Base-by-base conservation (phyloP, 2,888 invertebrate species). In the Chouioia cunea region DNA sequence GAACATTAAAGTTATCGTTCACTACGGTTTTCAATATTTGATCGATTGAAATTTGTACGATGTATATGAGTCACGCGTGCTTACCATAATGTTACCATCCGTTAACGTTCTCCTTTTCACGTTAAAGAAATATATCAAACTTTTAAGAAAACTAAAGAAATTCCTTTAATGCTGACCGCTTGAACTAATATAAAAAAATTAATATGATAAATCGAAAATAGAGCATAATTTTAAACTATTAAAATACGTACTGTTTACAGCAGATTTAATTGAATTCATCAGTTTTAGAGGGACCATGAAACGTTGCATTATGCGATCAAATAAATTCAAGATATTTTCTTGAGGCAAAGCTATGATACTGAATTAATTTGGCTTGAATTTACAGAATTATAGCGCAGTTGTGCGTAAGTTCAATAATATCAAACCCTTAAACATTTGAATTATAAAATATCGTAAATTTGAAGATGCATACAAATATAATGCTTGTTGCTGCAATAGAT, bases 241-340 rank as follows among this genome's bases (percentile, higher is more conserved):
- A 12, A 3, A 54, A 54, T n/a, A 36, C 16, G 16, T 22, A 16
- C n/a, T 56, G 15, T 58, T 18, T 20, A 58, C 8, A 58, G 46
- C 53, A 57, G 22, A 18, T 63, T 58, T 43, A 54, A 66, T 70
- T 59, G 14, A 50, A 67, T 56, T 64, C 16, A 64, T 64, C 57
- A 67, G 63, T 64, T 67, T 63, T 64, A 64, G 48, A 67, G 67
- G 68, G 68, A 69, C 72, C 72, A 72, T 36, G 60, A 68, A 65
- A 64, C 60, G 54, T 56, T 68, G 54, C 60, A 65, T 27, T 36
- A 36, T 36, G 36, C 36, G 62, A 18, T 52, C n/a, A 43, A 60
- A 57, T 50, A 52, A 60, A 63, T 3, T 44, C 50, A 56, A 54
- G 22, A 10, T 8, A 20, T 57, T 57, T 15, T 47, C 36, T 56